Evolutionary conservation across 64 coral and sea anemone species (phyloP).

Genomic region (Montipora cactus): DNA sequence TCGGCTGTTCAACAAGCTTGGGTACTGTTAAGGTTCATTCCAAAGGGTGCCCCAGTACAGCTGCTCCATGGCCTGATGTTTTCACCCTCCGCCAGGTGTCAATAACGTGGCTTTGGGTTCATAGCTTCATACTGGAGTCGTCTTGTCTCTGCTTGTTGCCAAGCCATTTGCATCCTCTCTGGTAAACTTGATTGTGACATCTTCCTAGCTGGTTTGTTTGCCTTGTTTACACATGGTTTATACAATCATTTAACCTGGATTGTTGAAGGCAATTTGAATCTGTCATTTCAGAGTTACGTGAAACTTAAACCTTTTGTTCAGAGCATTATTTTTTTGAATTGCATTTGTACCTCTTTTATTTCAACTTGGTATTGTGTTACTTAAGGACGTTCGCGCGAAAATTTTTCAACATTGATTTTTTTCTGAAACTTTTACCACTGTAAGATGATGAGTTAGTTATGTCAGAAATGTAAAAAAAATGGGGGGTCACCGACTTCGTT

Average conservation of each 20-base stretch:
- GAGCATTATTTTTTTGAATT: too few relatives aligned
- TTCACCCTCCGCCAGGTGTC: conserved; percentile 42
- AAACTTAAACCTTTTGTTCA: too few relatives aligned
- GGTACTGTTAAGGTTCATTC: conserved; percentile 41
- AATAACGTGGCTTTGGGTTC: conserved; percentile 35
- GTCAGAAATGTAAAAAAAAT: too few relatives aligned
- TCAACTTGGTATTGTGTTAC: too few relatives aligned
- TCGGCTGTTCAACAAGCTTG: conserved; percentile 45
- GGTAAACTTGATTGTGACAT: conserved; percentile 46
- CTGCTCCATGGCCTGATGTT: conserved; percentile 18
- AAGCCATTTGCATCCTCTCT: conserved; percentile 26
- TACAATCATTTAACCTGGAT: not conserved
- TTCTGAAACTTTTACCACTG: too few relatives aligned
- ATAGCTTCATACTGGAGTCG: not conserved
- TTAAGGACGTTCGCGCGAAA: too few relatives aligned
- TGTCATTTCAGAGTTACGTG: too few relatives aligned
- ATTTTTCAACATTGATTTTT: too few relatives aligned
- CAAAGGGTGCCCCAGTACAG: conserved; percentile 7
- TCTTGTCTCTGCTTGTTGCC: conserved; percentile 4
- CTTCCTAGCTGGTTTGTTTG: conserved; percentile 62
- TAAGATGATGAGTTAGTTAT: too few relatives aligned
- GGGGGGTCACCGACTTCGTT: too few relatives aligned
- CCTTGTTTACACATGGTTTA: not conserved
- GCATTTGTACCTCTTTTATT: too few relatives aligned
- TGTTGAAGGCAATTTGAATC: too few relatives aligned